A percentile compares a stretch with the other conserved stretches of the same genome.
Evolutionary conservation across 30 jellyfish, hydroid and myxozoan genomes (phyloP).

Genomic region (Aurelia sp.): DNA sequence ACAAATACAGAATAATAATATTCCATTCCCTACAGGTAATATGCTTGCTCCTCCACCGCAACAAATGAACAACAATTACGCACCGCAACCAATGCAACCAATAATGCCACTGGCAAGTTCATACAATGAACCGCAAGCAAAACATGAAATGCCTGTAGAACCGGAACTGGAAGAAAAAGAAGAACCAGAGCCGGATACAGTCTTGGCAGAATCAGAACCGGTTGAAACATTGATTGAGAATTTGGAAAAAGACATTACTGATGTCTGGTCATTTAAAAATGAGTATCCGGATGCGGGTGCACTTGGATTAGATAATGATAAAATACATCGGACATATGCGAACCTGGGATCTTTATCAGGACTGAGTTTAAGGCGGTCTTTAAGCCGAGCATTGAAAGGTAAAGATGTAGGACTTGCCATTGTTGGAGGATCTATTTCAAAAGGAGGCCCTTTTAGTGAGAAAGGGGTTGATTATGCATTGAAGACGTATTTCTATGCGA

Average conservation of each 20-base stretch:
- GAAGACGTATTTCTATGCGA: constrained; percentile 95
- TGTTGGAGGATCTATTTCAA: constrained; percentile 99
- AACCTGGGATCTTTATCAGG: constrained; percentile 99
- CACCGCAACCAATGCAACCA: constrained; percentile 47
- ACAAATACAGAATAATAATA: constrained; percentile 1
- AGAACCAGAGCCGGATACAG: constrained; percentile 74
- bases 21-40: constrained; percentile 24
- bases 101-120: constrained; percentile 36
- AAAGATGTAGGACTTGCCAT: constrained; percentile 98
- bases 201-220: constrained; percentile 93
- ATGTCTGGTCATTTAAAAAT: constrained; percentile 96
- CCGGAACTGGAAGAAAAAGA: constrained; percentile 82
- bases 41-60: constrained; percentile 33
- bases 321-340: constrained; percentile 95
- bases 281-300: constrained; percentile 93
- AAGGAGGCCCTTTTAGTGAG: constrained; percentile 99
- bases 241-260: constrained; percentile 97
- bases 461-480: constrained; percentile 96
- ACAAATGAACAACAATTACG: constrained; percentile 26
- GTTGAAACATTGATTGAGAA: constrained; percentile 94
- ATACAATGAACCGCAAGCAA: constrained; percentile 42
- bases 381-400: constrained; percentile 96
- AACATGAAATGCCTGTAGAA: constrained; percentile 67
- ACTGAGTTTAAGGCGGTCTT: constrained; percentile 88
- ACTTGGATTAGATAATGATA: constrained; percentile 95